Conservation (phyloP, 2,888 invertebrate species). For the Criorhina ranunculi region DNA sequence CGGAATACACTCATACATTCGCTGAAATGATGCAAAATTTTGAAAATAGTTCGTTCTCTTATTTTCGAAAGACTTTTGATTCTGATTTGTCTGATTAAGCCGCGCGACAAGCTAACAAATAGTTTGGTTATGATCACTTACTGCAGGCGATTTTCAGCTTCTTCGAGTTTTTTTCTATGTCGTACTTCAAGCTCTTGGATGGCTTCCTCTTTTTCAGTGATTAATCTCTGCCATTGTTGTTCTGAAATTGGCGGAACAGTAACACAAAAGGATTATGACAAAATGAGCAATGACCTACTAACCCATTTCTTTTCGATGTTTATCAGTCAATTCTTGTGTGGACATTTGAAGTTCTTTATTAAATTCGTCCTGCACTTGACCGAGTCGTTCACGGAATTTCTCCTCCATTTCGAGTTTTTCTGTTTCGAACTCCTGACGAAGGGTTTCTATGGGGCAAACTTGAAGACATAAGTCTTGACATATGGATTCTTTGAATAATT, state of each 20-base stretch:
- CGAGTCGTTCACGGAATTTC: conserved; percentile 88
- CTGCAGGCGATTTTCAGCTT: conserved; percentile 85
- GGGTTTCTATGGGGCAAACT: conserved; percentile 75
- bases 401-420: conserved; percentile 91
- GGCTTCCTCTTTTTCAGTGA: conserved; percentile 86
- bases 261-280: neutral
- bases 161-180: conserved; percentile 84
- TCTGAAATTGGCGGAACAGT: conserved; percentile 81
- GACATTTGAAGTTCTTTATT: conserved; percentile 82
- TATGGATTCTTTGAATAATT: neutral
- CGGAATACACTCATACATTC: conserved; percentile 22
- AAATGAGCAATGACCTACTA: conserved; percentile 63
- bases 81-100: conserved; percentile 40
- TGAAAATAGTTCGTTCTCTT: conserved; percentile 5
- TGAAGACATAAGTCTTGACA: neutral
- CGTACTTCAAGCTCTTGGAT: conserved; percentile 86
- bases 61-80: conserved; percentile 3
- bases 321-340: conserved; percentile 88
- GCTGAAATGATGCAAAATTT: conserved; percentile 50
- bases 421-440: conserved; percentile 87
- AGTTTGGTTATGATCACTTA: conserved; percentile 79
- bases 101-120: conserved; percentile 52
- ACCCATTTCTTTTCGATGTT: conserved; percentile 90
- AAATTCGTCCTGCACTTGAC: conserved; percentile 84
- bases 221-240: conserved; percentile 86